Percentiles rank a stretch among this genome's conserved stretches.
These are phyloP conservation scores for Scelioninae gen. 2 DNA, from an alignment of 2,888 invertebrate species.

Conservation along the genomic window DNA sequence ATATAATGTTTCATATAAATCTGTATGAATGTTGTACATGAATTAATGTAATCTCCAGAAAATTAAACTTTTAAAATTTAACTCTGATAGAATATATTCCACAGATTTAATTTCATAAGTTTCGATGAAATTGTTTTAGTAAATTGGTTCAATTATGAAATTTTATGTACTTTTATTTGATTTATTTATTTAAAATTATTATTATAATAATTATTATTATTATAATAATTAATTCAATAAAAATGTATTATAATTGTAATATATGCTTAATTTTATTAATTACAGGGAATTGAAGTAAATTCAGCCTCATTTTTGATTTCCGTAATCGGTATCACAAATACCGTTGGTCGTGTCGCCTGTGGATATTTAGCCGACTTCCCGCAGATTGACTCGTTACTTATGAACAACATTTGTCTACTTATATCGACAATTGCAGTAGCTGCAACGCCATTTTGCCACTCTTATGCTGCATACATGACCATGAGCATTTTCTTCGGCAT, in stretches of 20 bases:
- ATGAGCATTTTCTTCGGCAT: conserved; percentile 94
- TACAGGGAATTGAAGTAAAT: conserved; percentile 82
- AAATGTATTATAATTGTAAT: neutral
- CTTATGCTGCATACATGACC: conserved; percentile 85
- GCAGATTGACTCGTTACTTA: conserved; percentile 91
- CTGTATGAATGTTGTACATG: conserved; percentile 4
- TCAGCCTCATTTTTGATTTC: conserved; percentile 87
- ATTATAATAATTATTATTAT: too few species aligned
- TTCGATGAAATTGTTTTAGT: too few species aligned
- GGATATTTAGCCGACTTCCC: conserved; percentile 95
- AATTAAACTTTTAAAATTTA: too few species aligned
- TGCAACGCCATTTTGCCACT: conserved; percentile 87
- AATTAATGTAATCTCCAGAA: too few species aligned
- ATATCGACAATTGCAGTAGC: conserved; percentile 91
- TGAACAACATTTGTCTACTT: conserved; percentile 95
- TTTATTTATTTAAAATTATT: too few species aligned
- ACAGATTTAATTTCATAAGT: too few species aligned
- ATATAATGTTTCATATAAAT: conserved; percentile 15
- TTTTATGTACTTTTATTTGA: too few species aligned
- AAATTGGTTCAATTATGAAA: too few species aligned
- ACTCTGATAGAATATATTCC: too few species aligned
- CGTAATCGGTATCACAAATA: conserved; percentile 95
- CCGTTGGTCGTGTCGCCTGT: conserved; percentile 91
- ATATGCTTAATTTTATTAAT: conserved; percentile 2
- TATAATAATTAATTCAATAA: too few species aligned